Conservation (phyloP, 2,888 invertebrate species). For the Metalampra italica region DNA sequence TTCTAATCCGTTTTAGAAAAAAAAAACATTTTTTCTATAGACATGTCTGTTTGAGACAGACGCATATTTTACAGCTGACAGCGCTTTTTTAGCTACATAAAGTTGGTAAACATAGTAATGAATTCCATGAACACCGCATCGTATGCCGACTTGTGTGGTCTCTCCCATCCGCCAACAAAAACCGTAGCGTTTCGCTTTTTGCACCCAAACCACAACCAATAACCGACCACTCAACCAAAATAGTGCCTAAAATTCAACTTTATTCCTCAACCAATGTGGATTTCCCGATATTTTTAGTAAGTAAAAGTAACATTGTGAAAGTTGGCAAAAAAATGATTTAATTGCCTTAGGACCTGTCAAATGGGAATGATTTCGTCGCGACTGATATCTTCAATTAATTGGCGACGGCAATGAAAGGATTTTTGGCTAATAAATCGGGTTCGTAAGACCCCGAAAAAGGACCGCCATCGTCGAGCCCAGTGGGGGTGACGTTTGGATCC, state of each 20-base stretch:
- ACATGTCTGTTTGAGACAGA: too few relatives aligned
- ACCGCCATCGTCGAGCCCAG: slow-evolving; percentile 51
- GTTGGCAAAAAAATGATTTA: slow-evolving; percentile 2
- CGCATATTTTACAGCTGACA: too few relatives aligned
- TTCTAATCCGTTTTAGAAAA: too few relatives aligned
- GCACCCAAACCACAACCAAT: slow-evolving; percentile 29
- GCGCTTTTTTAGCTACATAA: too few relatives aligned
- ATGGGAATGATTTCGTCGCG: slow-evolving; percentile 64
- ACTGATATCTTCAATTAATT: slow-evolving; percentile 63
- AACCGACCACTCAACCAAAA: slow-evolving; percentile 18
- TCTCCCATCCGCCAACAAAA: slow-evolving; percentile 43
- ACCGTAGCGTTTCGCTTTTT: slow-evolving; percentile 58
- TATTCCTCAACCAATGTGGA: slow-evolving; percentile 15
- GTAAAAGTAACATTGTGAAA: slow-evolving; percentile 6
- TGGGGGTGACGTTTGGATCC: slow-evolving; percentile 36
- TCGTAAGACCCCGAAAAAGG: slow-evolving; percentile 28
- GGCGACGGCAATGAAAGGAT: slow-evolving; percentile 44
- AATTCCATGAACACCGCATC: neutral
- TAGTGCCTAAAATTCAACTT: slow-evolving; percentile 26
- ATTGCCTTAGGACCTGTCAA: slow-evolving; percentile 49
- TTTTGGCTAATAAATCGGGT: slow-evolving; percentile 37
- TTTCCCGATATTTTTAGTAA: neutral
- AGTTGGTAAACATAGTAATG: neutral
- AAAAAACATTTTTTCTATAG: too few relatives aligned
- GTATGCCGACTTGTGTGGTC: slow-evolving; percentile 56